Percentiles rank a stretch among this genome's conserved stretches.
Evolutionary conservation across 1,140 invertebrate genomes (phyloP).

Genomic region (Sycobia sp.): DNA sequence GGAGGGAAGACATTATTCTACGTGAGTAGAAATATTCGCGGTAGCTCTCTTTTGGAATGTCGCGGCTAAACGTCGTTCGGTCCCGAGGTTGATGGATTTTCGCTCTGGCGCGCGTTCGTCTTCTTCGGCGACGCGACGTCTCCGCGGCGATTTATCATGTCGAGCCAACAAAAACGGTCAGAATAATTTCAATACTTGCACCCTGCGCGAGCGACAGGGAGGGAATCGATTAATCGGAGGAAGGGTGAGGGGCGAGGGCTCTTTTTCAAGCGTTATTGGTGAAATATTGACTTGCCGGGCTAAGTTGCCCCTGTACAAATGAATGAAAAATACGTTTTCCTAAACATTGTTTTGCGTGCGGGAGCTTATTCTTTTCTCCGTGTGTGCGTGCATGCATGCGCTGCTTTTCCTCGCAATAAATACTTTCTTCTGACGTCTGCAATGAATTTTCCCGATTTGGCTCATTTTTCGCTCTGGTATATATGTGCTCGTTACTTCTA

Average conservation of each 20-base stretch:
- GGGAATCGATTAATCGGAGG: background rate
- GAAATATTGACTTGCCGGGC: constrained; percentile 13
- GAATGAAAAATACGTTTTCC: background rate
- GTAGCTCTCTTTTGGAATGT: too few species aligned
- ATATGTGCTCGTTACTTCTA: too few species aligned
- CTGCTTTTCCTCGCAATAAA: too few species aligned
- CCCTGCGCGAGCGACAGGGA: too few species aligned
- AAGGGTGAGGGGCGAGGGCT: background rate
- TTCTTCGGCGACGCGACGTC: background rate
- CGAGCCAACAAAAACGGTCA: constrained; percentile 11
- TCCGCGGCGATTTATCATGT: constrained; percentile 9
- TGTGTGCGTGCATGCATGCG: too few species aligned
- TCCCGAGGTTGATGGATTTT: constrained; percentile 28
- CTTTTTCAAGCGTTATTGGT: background rate
- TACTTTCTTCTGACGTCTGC: too few species aligned
- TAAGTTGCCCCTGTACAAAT: background rate
- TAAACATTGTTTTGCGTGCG: too few species aligned
- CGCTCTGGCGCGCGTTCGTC: background rate
- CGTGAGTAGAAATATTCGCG: constrained; percentile 12
- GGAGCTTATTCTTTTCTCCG: too few species aligned
- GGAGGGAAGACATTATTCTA: constrained; percentile 5
- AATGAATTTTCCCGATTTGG: too few species aligned
- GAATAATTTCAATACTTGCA: constrained; percentile 21
- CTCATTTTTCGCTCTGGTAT: too few species aligned
- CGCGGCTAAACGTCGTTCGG: too few species aligned